These are phyloP conservation scores for Perithous albicinctus DNA, from an alignment of 2,888 invertebrate species.

Conservation along the genomic window DNA sequence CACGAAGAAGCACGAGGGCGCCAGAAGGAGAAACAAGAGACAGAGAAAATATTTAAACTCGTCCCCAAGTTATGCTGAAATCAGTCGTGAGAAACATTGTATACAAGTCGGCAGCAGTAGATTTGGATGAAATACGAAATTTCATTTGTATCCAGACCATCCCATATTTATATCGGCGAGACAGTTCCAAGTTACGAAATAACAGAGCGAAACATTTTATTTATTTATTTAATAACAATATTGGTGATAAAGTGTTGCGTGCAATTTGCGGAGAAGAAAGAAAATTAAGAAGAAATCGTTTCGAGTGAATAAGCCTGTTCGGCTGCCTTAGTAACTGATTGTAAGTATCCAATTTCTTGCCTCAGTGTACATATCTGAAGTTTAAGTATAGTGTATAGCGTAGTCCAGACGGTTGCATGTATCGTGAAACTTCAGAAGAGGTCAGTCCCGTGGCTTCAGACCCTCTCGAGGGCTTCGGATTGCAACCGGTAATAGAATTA, in stretches of 20 bases:
- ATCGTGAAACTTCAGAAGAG: constrained; percentile 31
- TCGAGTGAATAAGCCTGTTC: not conserved
- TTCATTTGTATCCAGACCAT: not conserved
- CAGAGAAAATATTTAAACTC: constrained; percentile 6
- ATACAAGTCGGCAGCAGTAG: not conserved
- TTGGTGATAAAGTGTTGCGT: not conserved
- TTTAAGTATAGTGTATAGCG: not conserved
- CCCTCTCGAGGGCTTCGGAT: constrained; percentile 77
- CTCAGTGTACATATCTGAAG: not conserved
- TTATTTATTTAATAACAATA: not conserved
- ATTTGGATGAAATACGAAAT: not conserved
- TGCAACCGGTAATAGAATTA: constrained; percentile 84
- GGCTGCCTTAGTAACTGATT: not conserved
- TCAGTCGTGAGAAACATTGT: not conserved
- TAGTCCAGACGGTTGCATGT: not conserved
- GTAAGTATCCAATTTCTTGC: constrained; percentile 43
- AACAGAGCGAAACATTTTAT: not conserved
- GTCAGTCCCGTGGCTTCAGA: constrained; percentile 40
- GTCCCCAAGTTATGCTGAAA: not conserved
- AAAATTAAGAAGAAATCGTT: not conserved
- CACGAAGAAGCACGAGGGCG: not conserved
- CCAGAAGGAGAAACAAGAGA: not conserved
- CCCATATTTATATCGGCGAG: not conserved
- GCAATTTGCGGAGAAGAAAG: not conserved
- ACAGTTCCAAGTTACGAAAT: not conserved